Evolutionary conservation across 1,140 invertebrate species (phyloP), one percentile per base, ranked within the genome.

Genomic region (Rhagoletis zephyria): DNA sequence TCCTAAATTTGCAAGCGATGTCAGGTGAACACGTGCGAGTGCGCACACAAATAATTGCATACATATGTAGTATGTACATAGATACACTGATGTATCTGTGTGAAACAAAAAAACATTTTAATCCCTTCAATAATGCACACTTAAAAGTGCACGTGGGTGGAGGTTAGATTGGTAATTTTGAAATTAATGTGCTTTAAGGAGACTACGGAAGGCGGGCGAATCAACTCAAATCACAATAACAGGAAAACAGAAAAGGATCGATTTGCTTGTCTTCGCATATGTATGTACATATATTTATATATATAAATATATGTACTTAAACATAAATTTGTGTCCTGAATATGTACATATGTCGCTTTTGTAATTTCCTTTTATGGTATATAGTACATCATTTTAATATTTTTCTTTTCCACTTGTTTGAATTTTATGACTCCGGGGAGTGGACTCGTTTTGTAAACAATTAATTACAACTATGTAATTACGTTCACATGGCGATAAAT

Each of bases 391-490:
- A 56, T 7, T 56, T 5, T 10, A 56, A 56, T 63, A 7, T 63
- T 63, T 63, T 63, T 63, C 16, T 30, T 63, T 63, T 63, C 4
- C 4, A 7, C 10, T 67, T 67, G 30, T 9, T 67, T 30, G 4
- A 9, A 4, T 19, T 30, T 67, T 19, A 30, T 19, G 16, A 51
- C 74, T 74, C 70, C 16, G 14, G 74, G n/a, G 74, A 81, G 74
- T 30, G 51, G 19, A 56, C 19, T 56, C 74, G 74, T 56, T 81
- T 81, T 81, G 19, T 81, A 81, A 81, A 81, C 74, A 81, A 81
- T 81, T 81, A 81, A 81, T 81, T 59, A 81, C 48, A 59, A 48
- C 48, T 81, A 81, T 81, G 74, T 81, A 81, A 81, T 81, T 81
- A 81, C 74, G 74, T 19, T 51, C 74, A 56, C 16, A n/a, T 81